Percentiles rank a stretch among this genome's conserved stretches.
These are phyloP conservation scores for Diadegma fenestrale DNA, from an alignment of 2,888 invertebrate species.

Conservation along the genomic window DNA sequence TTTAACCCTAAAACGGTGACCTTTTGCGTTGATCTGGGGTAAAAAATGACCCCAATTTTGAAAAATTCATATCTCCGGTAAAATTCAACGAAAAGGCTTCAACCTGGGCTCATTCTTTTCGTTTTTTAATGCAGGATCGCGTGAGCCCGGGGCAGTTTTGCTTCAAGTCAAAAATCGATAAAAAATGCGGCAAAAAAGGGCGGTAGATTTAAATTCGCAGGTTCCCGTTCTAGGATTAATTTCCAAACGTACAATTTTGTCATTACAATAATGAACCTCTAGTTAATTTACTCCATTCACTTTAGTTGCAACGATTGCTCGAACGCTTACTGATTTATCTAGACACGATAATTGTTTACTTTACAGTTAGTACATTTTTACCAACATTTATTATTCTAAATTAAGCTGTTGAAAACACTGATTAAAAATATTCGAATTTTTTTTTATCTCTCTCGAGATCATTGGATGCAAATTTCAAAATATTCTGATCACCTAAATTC, in stretches of 20 bases:
- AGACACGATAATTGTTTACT: neutral
- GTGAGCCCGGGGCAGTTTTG: no score
- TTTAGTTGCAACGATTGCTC: neutral
- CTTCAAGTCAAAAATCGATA: no score
- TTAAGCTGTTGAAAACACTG: neutral
- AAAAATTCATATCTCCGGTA: no score
- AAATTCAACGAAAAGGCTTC: no score
- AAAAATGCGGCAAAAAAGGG: no score
- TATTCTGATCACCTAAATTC: neutral
- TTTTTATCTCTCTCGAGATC: neutral
- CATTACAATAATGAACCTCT: neutral
- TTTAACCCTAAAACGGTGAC: neutral
- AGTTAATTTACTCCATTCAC: neutral
- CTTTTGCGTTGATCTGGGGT: no score
- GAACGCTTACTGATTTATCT: neutral
- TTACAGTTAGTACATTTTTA: neutral
- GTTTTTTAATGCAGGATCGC: no score
- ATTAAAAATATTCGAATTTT: neutral
- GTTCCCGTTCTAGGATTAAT: no score
- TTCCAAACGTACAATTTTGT: neutral
- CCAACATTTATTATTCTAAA: neutral
- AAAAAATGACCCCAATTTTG: no score
- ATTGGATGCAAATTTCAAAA: neutral
- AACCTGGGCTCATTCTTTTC: no score
- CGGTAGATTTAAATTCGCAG: no score